These are phyloP conservation scores for Lasius fuliginosus DNA, from an alignment of 2,888 invertebrate genomes.

Conservation along the genomic window DNA sequence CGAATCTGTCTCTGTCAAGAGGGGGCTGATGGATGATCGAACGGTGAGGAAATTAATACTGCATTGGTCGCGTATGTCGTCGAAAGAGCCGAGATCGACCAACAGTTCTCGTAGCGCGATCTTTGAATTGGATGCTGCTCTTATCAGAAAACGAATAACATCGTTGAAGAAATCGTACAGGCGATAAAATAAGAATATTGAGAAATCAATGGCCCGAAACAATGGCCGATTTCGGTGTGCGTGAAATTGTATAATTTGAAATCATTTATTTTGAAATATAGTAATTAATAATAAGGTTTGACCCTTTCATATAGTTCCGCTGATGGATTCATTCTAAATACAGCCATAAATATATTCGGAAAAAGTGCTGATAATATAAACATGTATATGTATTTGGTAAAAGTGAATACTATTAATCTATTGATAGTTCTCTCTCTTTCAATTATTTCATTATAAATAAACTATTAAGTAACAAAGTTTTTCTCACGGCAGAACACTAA, in stretches of 20 bases:
- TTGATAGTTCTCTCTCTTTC: not conserved
- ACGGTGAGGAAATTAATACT: slow-evolving; percentile 42
- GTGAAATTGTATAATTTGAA: not conserved
- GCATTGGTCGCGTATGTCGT: not conserved
- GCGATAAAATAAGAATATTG: not conserved
- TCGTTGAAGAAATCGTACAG: not conserved
- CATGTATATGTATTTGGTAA: not conserved
- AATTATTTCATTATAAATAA: not conserved
- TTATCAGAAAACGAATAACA: not conserved
- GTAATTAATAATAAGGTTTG: not conserved
- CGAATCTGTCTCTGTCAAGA: slow-evolving; percentile 31
- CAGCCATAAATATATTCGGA: not conserved
- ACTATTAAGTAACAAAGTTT: not conserved
- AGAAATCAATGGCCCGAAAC: not conserved
- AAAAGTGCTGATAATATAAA: not conserved
- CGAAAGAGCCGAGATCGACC: not conserved
- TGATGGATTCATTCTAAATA: too few species aligned
- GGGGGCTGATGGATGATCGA: slow-evolving; percentile 20
- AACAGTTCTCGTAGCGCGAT: not conserved
- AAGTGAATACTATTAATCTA: not conserved
- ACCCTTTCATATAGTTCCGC: not conserved
- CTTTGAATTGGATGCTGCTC: not conserved
- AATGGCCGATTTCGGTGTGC: not conserved
- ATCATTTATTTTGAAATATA: not conserved
- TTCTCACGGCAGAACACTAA: not conserved